phyloP scores from a whole-genome alignment of 2,888 invertebrate species.

The Drosophila neutralis region DNA sequence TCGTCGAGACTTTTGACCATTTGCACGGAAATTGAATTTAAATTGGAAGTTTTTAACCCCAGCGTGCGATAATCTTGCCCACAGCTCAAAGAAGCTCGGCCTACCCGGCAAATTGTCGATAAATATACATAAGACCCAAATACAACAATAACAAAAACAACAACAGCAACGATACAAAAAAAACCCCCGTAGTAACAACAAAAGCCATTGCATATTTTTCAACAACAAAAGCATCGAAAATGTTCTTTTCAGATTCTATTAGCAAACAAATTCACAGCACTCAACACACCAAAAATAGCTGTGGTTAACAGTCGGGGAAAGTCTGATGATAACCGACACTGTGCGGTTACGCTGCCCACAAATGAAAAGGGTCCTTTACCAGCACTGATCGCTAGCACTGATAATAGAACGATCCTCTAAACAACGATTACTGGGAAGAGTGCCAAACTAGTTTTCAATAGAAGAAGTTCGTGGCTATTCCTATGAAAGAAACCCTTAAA shows the following conservation, averaged over 20 bases:
- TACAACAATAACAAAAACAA: constrained; percentile 29
- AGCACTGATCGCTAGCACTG: constrained; percentile 45
- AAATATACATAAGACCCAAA: constrained; percentile 63
- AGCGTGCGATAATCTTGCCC: constrained; percentile 76
- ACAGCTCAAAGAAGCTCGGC: constrained; percentile 28
- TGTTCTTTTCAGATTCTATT: constrained; percentile 77
- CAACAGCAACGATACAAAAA: constrained; percentile 1
- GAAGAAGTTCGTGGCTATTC: neutral
- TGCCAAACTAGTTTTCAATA: constrained; percentile 33
- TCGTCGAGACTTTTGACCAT: constrained; percentile 80
- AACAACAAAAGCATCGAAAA: constrained; percentile 61
- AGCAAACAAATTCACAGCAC: constrained; percentile 72
- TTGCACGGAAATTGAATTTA: constrained; percentile 83
- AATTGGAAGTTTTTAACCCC: constrained; percentile 82
- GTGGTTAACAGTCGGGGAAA: constrained; percentile 16
- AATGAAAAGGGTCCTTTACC: constrained; percentile 18
- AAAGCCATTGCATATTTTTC: constrained; percentile 43
- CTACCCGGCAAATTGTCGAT: constrained; percentile 63
- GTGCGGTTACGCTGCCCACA: constrained; percentile 35
- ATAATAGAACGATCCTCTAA: constrained; percentile 56
- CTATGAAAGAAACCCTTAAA: neutral
- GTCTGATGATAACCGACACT: constrained; percentile 43
- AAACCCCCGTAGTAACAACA: constrained; percentile 35
- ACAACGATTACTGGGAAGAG: constrained; percentile 5
- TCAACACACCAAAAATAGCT: constrained; percentile 35